Conservation (phyloP, 1,140 invertebrate genomes). For the Mactra quadrangularis region DNA sequence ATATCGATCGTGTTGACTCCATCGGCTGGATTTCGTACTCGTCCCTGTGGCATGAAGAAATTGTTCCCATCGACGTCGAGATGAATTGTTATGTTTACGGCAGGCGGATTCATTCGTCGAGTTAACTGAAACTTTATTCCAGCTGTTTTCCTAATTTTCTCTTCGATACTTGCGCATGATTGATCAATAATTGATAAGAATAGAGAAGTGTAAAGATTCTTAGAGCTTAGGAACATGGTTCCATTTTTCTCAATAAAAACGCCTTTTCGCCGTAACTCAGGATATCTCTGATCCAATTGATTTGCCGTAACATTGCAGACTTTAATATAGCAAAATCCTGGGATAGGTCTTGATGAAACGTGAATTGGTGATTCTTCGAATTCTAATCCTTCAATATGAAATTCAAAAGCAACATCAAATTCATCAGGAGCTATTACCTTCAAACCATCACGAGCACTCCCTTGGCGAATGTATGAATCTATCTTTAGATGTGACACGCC, state of each 20-base stretch:
- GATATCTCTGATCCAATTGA: not conserved
- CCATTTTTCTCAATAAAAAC: constrained; percentile 2
- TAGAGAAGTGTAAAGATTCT: constrained; percentile 14
- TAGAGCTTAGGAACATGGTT: constrained; percentile 13
- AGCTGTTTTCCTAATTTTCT: not conserved
- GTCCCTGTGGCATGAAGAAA: constrained; percentile 20
- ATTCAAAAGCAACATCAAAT: constrained; percentile 37
- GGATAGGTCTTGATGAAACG: not conserved
- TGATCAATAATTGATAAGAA: constrained; percentile 44
- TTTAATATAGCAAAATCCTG: constrained; percentile 19
- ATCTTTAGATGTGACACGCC: not conserved
- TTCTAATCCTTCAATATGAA: constrained; percentile 14
- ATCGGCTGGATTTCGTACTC: not conserved
- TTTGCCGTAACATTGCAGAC: not conserved
- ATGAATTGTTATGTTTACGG: constrained; percentile 47
- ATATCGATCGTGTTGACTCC: constrained; percentile 28
- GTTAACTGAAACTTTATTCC: constrained; percentile 7
- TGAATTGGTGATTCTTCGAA: not conserved
- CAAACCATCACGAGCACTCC: constrained; percentile 43
- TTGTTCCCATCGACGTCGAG: constrained; percentile 14
- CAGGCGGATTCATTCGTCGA: constrained; percentile 43
- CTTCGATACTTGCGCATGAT: constrained; percentile 6
- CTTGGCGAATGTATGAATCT: constrained; percentile 45
- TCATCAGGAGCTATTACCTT: constrained; percentile 48
- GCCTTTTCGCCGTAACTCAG: not conserved